phyloP scores from a whole-genome alignment of 1,140 invertebrate genomes.

The Danaus melanippus region DNA sequence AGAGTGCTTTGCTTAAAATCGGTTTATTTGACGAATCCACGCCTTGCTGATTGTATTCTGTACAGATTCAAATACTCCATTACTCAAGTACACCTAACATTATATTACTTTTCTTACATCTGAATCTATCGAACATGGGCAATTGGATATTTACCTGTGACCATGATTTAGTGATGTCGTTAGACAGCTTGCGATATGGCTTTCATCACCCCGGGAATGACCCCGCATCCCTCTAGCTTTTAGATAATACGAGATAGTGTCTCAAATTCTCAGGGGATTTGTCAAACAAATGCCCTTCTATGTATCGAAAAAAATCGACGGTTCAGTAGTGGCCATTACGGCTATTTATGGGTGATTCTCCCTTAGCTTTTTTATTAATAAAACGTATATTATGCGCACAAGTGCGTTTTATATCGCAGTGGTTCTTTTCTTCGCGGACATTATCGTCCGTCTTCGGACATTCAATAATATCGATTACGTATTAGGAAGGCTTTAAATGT shows the following conservation, averaged over 20 bases:
- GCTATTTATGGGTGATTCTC: conserved; percentile 68
- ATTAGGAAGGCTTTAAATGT: conserved; percentile 20
- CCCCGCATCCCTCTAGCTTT: conserved; percentile 58
- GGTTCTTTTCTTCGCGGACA: conserved; percentile 54
- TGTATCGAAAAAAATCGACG: conserved; percentile 67
- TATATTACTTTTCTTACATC: background rate
- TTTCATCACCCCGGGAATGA: conserved; percentile 64
- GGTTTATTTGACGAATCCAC: conserved; percentile 47
- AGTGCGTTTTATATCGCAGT: conserved; percentile 67
- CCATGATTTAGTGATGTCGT: conserved; percentile 55
- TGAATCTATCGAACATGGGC: conserved; percentile 7
- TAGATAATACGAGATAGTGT: conserved; percentile 67
- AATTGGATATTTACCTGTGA: conserved; percentile 43
- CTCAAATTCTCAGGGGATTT: conserved; percentile 61
- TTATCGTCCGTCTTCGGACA: conserved; percentile 69
- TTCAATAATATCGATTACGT: conserved; percentile 56
- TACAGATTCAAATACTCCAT: background rate
- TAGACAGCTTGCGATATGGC: conserved; percentile 46
- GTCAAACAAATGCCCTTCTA: conserved; percentile 65
- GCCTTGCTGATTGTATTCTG: background rate
- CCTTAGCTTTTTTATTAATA: conserved; percentile 70
- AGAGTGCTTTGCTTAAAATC: conserved; percentile 52
- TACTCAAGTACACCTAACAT: conserved; percentile 3
- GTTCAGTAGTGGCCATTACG: conserved; percentile 63
- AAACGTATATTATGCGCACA: conserved; percentile 71